phyloP scores from a whole-genome alignment of 2,797 vertebrate species.

The Hypotaenidia okinawae region DNA sequence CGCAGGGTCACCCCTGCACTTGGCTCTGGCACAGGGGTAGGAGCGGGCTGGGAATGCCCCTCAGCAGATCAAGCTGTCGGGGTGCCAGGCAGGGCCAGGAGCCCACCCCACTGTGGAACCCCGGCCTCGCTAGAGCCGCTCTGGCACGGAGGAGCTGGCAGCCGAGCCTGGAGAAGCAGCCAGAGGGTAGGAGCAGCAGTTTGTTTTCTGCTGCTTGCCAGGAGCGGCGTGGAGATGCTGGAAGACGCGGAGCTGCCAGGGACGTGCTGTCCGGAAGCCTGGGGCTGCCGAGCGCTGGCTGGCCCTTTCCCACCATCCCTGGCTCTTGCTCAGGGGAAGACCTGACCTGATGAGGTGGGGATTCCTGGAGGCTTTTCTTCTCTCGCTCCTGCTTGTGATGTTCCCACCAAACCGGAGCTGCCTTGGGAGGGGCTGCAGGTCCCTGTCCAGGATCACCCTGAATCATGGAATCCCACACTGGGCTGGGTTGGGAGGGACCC shows the following conservation, averaged over 20 bases:
- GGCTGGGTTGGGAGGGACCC: too few relatives aligned
- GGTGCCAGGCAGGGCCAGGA: neutral
- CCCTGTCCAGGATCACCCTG: too few relatives aligned
- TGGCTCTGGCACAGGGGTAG: neutral
- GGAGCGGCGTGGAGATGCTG: neutral
- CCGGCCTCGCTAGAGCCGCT: neutral
- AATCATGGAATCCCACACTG: too few relatives aligned
- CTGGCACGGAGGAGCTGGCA: conserved; percentile 17
- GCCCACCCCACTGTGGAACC: fast-evolving
- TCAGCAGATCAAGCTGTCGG: neutral
- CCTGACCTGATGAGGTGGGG: too few relatives aligned
- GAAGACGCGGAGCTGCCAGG: neutral
- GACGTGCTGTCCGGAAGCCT: neutral
- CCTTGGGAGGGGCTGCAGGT: neutral
- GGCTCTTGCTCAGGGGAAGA: too few relatives aligned
- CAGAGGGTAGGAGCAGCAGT: conserved; percentile 16
- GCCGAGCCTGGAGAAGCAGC: neutral
- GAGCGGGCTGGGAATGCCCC: neutral
- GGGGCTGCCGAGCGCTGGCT: neutral
- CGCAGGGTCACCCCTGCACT: neutral
- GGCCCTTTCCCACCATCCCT: neutral
- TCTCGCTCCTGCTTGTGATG: fast-evolving
- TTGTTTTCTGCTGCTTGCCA: neutral
- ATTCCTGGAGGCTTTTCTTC: neutral
- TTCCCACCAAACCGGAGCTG: neutral